Evolutionary conservation across 2,797 vertebrate genomes (phyloP).

Genomic region (Astyanax mexicanus): DNA sequence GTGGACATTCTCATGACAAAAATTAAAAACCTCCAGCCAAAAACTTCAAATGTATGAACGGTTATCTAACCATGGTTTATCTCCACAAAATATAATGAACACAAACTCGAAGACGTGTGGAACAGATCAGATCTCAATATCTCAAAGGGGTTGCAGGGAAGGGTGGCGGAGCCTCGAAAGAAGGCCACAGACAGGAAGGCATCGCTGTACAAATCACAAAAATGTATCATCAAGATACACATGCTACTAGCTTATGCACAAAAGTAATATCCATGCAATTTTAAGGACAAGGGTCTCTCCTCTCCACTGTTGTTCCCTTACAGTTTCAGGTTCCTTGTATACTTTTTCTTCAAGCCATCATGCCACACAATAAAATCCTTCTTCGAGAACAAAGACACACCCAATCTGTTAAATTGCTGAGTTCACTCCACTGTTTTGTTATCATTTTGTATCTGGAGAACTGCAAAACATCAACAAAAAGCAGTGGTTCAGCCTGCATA

Average conservation of each 20-base stretch:
- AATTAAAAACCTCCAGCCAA: too few relatives aligned
- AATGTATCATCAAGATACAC: constrained; percentile 34
- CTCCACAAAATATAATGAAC: not conserved
- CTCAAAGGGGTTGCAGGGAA: not conserved
- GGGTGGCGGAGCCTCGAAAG: not conserved
- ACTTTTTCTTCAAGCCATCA: not conserved
- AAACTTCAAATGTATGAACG: not conserved
- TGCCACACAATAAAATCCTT: not conserved
- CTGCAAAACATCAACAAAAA: constrained; percentile 1
- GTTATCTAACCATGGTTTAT: not conserved
- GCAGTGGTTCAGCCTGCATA: constrained; percentile 4
- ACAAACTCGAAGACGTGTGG: constrained; percentile 1
- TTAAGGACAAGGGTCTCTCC: constrained; percentile 15
- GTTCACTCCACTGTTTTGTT: constrained; percentile 16
- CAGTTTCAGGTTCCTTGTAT: not conserved
- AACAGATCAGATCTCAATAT: not conserved
- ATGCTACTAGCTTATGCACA: constrained; percentile 45
- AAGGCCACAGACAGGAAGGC: constrained; percentile 37
- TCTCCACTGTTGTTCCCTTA: constrained; percentile 11
- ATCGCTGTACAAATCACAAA: constrained; percentile 47
- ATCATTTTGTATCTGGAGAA: constrained; percentile 37
- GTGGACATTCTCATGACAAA: not conserved
- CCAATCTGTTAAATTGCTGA: constrained; percentile 10
- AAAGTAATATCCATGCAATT: constrained; percentile 41
- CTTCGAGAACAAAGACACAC: not conserved